Base-by-base conservation (phyloP, 2,888 invertebrate species). In the Lottia scabra region DNA sequence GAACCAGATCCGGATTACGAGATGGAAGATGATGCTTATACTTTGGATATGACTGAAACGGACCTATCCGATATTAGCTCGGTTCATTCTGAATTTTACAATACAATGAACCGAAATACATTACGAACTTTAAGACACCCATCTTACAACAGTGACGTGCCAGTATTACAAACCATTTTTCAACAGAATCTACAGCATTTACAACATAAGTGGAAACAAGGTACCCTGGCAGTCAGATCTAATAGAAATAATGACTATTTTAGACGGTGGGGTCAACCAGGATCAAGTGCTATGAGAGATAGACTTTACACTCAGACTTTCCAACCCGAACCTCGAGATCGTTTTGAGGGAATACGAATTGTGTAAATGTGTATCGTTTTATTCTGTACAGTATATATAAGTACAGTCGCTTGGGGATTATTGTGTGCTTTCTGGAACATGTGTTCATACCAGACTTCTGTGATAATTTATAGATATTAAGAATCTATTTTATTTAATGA, bases 1-100 rank as follows among this genome's bases (percentile, higher is more conserved):
- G 85, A 85, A 71, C 86, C 86, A 1, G 81, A 81, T 1, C 81
- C 84, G 0, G 85, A 85, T 73, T 86, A 85, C 72, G 83, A 84
- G 43, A 83, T 83, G 44, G 72, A 71, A 4, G 77, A 74, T 1
- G 76, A 76, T 76, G 67, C 23, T 19, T 56, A 56, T 23, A 23
- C 56, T 56, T 8, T 56, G 23, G 56, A 56, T 19, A 64, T 72
- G 78, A 30, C 78, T 78, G 27, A 71, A 73, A 19, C 64, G 72
- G 26, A 56, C 10, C 19, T 56, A 63, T 73, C 0, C 63, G 66
- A 48, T 76, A 73, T 19, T 67, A 68, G 4, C 65, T 65, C 15
- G 65, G 63, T n/a, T 72, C 76, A 23, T 65, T 76, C 12, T 68
- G 75, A 67, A 70, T 48, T 19, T 69, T 72, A 15, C 63, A 75